These are phyloP conservation scores for Drosophila barbarae DNA, from an alignment of 2,888 invertebrate genomes.

Conservation along the genomic window DNA sequence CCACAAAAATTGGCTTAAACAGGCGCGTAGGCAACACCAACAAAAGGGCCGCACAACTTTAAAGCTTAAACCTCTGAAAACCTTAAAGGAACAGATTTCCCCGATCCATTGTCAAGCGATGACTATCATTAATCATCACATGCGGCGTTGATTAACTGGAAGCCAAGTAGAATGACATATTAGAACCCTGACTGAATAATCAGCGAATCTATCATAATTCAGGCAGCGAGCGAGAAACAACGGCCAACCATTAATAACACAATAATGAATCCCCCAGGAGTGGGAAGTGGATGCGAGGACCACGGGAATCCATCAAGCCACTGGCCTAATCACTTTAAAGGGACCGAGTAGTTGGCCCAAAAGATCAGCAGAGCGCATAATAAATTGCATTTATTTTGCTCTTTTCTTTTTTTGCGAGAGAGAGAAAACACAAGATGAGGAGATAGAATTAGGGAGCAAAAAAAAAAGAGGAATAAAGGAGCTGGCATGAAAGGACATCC, in stretches of 20 bases:
- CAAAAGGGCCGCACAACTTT: not conserved
- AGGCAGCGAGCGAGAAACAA: slow-evolving; percentile 20
- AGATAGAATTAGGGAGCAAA: not conserved
- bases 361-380: slow-evolving; percentile 63
- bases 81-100: not conserved
- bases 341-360: slow-evolving; percentile 30
- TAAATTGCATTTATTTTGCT: slow-evolving; percentile 59
- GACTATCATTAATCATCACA: slow-evolving; percentile 61
- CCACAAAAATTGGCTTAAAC: slow-evolving; percentile 49
- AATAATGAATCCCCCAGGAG: slow-evolving; percentile 41
- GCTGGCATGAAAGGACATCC: slow-evolving; percentile 28
- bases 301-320: slow-evolving; percentile 29
- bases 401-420: not conserved
- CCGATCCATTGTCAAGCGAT: slow-evolving; percentile 8
- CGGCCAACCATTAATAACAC: slow-evolving; percentile 56
- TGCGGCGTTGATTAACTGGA: slow-evolving; percentile 55
- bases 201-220: slow-evolving; percentile 59
- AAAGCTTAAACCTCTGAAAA: not conserved
- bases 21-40: slow-evolving; percentile 3
- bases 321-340: slow-evolving; percentile 48
- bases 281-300: not conserved
- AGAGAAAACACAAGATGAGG: not conserved
- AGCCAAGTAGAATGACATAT: slow-evolving; percentile 55
- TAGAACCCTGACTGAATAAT: slow-evolving; percentile 31
- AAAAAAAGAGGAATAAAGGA: slow-evolving; percentile 5